Evolutionary conservation across 2,888 invertebrate genomes (phyloP), one percentile per base, ranked within the genome.

Genomic region (Pharmacophagus antenor): DNA sequence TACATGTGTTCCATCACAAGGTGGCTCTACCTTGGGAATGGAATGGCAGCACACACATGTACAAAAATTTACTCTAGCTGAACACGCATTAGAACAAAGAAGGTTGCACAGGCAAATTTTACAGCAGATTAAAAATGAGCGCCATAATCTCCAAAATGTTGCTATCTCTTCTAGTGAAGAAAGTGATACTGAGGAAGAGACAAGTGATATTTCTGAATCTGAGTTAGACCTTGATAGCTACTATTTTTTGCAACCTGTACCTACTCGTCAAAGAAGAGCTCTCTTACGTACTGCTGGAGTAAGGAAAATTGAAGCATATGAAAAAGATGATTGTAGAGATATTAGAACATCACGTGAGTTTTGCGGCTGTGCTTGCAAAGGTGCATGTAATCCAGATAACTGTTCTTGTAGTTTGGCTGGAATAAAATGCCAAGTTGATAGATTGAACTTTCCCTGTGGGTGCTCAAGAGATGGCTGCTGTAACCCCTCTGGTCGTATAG

Each of bases 381-480:
- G 96, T 54, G 95, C 95, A 76, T 99, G 99, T 88, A 97, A 98
- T 90, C 99, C 99, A 1, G 98, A 98, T 73, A 97, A 95, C 21
- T 99, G 99, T 83, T 95, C 96, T 17, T 99, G 99, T 88, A 97
- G 97, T 80, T 94, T 96, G 77, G 96, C 96, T 48, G 98, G 98
- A 63, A 99, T 99, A 68, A 98, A 98, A 91, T 99, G 99, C 82
- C 98, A 98, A 92, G 98, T 99, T 57, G 99, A 99, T 85, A 93
- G 99, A 63, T 92, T 97, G 63, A 97, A 97, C 77, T 99, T 99
- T 79, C 99, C 99, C 0, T 99, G 99, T 82, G 98, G 98, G 12
- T 99, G 99, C 84, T 95, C 96, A 2, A 94, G 97, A 69, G 98
- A 98, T 73, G 97, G 97, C 51, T 99, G 99, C 84, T 95, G 94